Conservation (phyloP, 2,888 invertebrate genomes). For the Amphipoea lucens region DNA sequence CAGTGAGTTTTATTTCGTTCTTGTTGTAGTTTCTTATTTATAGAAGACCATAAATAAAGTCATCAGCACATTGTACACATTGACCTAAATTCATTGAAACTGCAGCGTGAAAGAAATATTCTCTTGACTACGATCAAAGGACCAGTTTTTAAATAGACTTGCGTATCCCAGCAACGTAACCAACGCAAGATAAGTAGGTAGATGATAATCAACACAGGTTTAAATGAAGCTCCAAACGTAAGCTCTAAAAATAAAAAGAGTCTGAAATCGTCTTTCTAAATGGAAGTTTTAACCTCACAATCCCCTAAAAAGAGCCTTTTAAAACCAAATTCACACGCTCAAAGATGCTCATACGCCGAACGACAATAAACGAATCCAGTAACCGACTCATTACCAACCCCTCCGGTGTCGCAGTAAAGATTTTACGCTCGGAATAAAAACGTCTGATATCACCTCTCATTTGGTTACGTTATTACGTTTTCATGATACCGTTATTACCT, state of each 20-base stretch:
- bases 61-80: not conserved
- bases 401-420: slow-evolving; percentile 48
- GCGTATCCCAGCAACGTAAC: not conserved
- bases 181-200: not conserved
- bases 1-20: not conserved
- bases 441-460: slow-evolving; percentile 55
- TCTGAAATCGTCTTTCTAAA: slow-evolving; percentile 5
- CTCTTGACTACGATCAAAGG: not conserved
- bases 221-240: slow-evolving; percentile 7
- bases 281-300: slow-evolving; percentile 21
- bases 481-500: slow-evolving; percentile 31
- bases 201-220: slow-evolving; percentile 7
- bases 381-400: slow-evolving; percentile 51
- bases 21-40: not conserved
- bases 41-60: not conserved
- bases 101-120: not conserved
- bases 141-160: not conserved
- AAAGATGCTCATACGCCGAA: slow-evolving; percentile 36
- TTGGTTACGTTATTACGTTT: slow-evolving; percentile 48
- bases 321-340: slow-evolving; percentile 29
- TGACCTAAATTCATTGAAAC: not conserved
- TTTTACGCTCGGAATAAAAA: slow-evolving; percentile 60
- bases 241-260: not conserved
- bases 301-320: not conserved
- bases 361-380: slow-evolving; percentile 45